Conservation (phyloP, 2,797 vertebrate genomes). For the Mus caroli region DNA sequence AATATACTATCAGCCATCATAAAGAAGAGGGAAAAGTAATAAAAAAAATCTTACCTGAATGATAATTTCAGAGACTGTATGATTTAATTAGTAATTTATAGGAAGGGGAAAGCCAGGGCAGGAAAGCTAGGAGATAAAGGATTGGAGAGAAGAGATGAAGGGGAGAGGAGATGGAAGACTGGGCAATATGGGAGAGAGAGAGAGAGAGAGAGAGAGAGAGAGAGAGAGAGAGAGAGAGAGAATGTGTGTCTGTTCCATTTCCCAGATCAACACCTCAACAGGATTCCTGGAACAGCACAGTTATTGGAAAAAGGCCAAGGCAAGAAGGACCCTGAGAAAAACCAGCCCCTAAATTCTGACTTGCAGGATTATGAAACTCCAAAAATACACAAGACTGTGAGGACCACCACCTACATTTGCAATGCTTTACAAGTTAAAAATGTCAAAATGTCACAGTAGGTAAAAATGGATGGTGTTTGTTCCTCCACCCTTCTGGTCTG, state of each 20-base stretch:
- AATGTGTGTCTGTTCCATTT: background rate
- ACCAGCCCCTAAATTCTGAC: constrained; percentile 71
- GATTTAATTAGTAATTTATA: constrained; percentile 24
- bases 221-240: no score
- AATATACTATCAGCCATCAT: background rate
- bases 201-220: no score
- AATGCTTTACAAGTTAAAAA: constrained; percentile 85
- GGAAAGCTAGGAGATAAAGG: background rate
- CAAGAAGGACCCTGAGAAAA: constrained; percentile 80
- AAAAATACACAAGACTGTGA: constrained; percentile 83
- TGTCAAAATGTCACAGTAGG: constrained; percentile 84
- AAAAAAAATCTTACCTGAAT: constrained; percentile 37
- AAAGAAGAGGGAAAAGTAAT: constrained; percentile 30
- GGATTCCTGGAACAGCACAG: constrained; percentile 49
- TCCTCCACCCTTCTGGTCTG: constrained; percentile 69
- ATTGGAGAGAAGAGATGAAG: background rate
- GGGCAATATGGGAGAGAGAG: background rate
- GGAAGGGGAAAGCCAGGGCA: background rate
- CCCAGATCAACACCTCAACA: constrained; percentile 41
- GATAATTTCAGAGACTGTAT: background rate
- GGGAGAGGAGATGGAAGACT: background rate
- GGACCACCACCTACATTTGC: constrained; percentile 82
- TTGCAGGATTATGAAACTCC: constrained; percentile 77
- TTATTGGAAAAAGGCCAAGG: constrained; percentile 74
- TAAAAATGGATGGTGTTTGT: constrained; percentile 73